phyloP scores from a whole-genome alignment of 1,140 invertebrate genomes.

The Linepithema humile region DNA sequence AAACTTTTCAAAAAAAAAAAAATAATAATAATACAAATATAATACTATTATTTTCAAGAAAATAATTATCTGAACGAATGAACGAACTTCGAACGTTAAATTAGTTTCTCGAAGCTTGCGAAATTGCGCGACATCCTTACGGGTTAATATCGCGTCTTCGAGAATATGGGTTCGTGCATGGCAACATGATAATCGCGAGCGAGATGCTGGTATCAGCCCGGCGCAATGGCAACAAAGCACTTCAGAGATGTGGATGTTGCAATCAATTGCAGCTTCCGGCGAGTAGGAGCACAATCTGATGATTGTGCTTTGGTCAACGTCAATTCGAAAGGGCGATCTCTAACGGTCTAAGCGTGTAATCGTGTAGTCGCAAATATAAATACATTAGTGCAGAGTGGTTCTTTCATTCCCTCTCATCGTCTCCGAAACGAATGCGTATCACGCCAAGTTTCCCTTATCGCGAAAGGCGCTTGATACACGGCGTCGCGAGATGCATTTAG shows the following conservation, averaged over 20 bases:
- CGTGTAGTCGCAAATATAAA: slow-evolving; percentile 39
- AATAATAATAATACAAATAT: background rate
- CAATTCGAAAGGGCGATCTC: background rate
- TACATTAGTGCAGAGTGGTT: background rate
- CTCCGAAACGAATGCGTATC: slow-evolving; percentile 15
- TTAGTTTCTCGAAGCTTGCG: background rate
- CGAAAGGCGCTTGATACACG: background rate
- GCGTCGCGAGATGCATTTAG: slow-evolving; percentile 32
- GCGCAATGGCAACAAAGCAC: background rate
- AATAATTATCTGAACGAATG: background rate
- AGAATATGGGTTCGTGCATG: background rate
- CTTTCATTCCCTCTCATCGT: background rate
- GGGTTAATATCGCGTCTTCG: background rate
- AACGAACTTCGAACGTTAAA: background rate
- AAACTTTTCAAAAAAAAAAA: background rate
- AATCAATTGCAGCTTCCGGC: slow-evolving; percentile 66
- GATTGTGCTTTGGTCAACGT: background rate
- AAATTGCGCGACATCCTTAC: background rate
- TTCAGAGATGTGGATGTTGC: slow-evolving; percentile 39
- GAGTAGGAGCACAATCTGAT: background rate
- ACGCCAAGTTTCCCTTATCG: slow-evolving; percentile 27
- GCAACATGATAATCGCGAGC: background rate
- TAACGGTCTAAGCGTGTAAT: background rate
- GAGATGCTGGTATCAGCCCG: background rate
- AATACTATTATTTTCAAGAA: background rate